Base-by-base conservation (phyloP, 1,140 invertebrate genomes). In the Orchestia grillus region DNA sequence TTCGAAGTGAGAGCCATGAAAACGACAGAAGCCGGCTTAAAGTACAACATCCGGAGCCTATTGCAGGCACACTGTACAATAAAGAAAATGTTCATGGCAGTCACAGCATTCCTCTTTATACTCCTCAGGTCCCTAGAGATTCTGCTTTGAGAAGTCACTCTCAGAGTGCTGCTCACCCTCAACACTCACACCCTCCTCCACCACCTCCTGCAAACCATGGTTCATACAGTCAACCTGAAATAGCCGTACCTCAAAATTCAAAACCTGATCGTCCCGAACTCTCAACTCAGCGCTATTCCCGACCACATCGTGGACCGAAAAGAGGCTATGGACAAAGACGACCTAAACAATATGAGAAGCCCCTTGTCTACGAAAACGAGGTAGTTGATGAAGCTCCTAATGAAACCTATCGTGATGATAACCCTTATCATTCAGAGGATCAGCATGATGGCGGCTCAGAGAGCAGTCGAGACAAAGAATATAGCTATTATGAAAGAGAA, bases 151-250 rank as follows among this genome's bases (percentile, higher is more conserved):
- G 44, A 94, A 40, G 43, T 0, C 44, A 44, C 44, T 94, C 92
- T 3, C 92, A 94, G 92, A 94, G 44, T 47, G 44, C 47, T 45
- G 3, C 43, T 6, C 44, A 45, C 11, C 92, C 92, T 11, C 92
- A 94, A n/a, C 92, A 92, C 44, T 92, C 90, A 8, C 90, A 43
- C 11, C 90, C n/a, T 44, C 90, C n/a, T 44, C 90, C 90, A 28
- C 90, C n/a, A 92, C 90, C n/a, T 23, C 19, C 36, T 28, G n/a
- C 90, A 44, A 44, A 92, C 36, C 41, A 94, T 42, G 44, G 88
- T 43, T 44, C 88, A 19, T 94, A 45, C 44, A 94, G 92, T 94
- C 92, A 94, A 94, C 92, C 92, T 11, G 92, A 94, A 94, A 45
- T 94, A 16, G 43, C 6, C 40, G 44, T 45, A 45, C 43, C 92